Conservation (phyloP, 2,113 vertebrate genomes). For the Ciconia maguari region DNA sequence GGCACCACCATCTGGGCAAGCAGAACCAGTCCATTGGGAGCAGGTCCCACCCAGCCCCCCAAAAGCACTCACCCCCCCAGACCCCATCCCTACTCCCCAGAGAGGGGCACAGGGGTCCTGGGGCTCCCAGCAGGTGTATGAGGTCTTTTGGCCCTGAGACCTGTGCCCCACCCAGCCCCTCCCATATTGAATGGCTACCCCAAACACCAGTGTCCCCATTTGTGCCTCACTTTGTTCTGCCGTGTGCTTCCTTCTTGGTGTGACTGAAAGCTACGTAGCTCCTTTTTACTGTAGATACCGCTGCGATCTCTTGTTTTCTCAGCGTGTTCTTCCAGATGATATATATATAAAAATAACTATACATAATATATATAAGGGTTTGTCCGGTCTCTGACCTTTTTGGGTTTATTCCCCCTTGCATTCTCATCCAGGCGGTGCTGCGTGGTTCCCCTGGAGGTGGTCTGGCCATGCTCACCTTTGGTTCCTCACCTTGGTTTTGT, state of each 20-base stretch:
- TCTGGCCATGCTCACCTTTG: slow-evolving; percentile 15
- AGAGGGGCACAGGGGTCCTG: neutral
- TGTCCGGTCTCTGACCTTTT: neutral
- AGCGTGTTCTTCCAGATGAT: slow-evolving; percentile 70
- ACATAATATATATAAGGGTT: slow-evolving; percentile 64
- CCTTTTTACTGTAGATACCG: slow-evolving; percentile 69
- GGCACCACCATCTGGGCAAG: neutral
- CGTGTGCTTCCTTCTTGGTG: slow-evolving; percentile 55
- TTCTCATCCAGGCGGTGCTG: slow-evolving; percentile 49
- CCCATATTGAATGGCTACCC: no score
- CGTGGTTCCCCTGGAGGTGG: slow-evolving; percentile 60
- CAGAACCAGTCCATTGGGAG: neutral
- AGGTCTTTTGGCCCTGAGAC: no score
- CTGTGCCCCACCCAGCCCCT: no score
- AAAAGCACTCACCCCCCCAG: neutral
- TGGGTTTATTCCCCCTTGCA: neutral
- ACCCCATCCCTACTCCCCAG: neutral
- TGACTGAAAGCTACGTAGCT: slow-evolving; percentile 67
- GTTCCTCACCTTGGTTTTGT: neutral
- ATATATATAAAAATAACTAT: slow-evolving; percentile 75
- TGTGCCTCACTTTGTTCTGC: no score
- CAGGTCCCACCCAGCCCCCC: neutral
- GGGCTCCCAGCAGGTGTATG: no score
- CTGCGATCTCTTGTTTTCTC: slow-evolving; percentile 49
- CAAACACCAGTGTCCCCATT: no score